Percentiles rank a stretch among this genome's conserved stretches.
These are phyloP conservation scores for Temnothorax curvispinosus DNA, from an alignment of 1,140 invertebrate species.

Conservation along the genomic window DNA sequence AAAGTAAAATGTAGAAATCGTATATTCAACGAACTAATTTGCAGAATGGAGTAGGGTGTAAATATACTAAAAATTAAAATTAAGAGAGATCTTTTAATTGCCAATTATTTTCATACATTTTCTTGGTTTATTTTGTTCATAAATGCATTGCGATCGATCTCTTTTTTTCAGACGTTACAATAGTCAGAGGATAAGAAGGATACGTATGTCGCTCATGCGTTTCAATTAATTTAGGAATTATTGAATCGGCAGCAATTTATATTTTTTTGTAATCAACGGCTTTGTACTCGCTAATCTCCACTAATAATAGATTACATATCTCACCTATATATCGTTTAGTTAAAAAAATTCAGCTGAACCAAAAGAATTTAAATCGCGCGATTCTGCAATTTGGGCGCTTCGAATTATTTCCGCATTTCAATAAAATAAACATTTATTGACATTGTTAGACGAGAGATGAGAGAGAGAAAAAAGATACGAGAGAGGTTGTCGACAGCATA, in stretches of 20 bases:
- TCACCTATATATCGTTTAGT: neutral
- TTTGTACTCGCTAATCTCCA: neutral
- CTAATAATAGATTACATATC: neutral
- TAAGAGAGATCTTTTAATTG: neutral
- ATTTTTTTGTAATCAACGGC: neutral
- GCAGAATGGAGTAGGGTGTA: neutral
- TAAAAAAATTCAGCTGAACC: neutral
- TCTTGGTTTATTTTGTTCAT: neutral
- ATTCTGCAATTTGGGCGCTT: neutral
- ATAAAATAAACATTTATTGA: constrained; percentile 6
- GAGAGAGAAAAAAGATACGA: no score
- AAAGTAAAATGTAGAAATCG: neutral
- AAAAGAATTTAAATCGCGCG: neutral
- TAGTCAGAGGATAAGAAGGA: neutral
- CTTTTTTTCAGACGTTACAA: neutral
- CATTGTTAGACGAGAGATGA: neutral
- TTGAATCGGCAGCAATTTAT: neutral
- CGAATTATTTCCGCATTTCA: neutral
- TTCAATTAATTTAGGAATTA: constrained; percentile 17
- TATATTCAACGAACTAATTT: neutral
- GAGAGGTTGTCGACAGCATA: neutral
- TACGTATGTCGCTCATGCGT: neutral
- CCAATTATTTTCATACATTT: neutral
- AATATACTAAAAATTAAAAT: neutral
- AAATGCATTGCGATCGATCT: neutral